These are phyloP conservation scores for Amphipoea oculea DNA, from an alignment of 2,888 invertebrate species.

Conservation along the genomic window DNA sequence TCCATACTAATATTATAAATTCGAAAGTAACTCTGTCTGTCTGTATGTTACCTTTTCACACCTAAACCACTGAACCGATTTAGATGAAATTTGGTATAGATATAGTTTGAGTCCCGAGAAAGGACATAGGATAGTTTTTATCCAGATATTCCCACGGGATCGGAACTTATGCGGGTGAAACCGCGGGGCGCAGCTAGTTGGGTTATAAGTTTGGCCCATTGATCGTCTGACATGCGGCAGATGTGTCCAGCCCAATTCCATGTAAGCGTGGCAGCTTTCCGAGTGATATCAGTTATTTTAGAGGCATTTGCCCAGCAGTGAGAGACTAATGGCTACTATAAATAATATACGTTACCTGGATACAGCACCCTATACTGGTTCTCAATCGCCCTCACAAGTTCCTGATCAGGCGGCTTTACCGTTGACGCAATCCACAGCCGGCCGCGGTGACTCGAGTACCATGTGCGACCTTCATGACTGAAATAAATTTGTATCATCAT, in stretches of 20 bases:
- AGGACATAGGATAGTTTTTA: too few relatives aligned
- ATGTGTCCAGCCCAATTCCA: not conserved
- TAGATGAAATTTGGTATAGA: too few relatives aligned
- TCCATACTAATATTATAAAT: too few relatives aligned
- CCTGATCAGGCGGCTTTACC: conserved; percentile 92
- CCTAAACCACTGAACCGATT: too few relatives aligned
- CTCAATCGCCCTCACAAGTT: conserved; percentile 93
- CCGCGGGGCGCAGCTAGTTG: too few relatives aligned
- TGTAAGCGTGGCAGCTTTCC: not conserved
- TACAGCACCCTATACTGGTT: conserved; percentile 92
- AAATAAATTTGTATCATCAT: conserved; percentile 41
- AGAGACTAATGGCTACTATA: not conserved
- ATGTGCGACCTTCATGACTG: conserved; percentile 97
- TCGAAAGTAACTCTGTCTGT: too few relatives aligned
- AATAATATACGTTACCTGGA: conserved; percentile 86
- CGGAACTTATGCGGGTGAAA: too few relatives aligned
- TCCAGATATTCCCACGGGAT: too few relatives aligned
- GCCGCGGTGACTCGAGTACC: conserved; percentile 98
- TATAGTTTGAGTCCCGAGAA: too few relatives aligned
- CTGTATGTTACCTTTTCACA: too few relatives aligned
- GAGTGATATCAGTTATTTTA: not conserved
- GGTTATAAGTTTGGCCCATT: too few relatives aligned
- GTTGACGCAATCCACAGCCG: conserved; percentile 98
- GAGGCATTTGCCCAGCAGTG: not conserved
- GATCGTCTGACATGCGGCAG: not conserved